Base-by-base conservation (phyloP, 2,797 vertebrate genomes). In the Trematomus bernacchii region DNA sequence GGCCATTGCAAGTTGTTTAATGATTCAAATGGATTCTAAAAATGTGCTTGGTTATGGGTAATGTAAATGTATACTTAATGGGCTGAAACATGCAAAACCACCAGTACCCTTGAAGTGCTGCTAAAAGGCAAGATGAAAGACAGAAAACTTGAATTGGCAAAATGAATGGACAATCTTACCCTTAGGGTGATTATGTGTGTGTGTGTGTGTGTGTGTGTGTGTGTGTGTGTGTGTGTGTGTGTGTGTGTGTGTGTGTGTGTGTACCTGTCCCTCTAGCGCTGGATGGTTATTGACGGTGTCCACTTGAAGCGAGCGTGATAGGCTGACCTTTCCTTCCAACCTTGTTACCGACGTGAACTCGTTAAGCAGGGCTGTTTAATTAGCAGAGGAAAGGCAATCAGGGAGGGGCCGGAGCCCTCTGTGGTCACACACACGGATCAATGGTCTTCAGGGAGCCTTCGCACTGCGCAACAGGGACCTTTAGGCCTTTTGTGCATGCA, bases 321-420 rank as follows among this genome's bases (percentile, higher is more conserved):
- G 73, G 71, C 40, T 92, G 90, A 93, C 92, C 92, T 93, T 94
- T 93, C 77, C 78, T 14, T 80, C 82, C 83, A 76, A 84, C 87
- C 91, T 92, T 76, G 89, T 92, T 92, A 91, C 79, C 83, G 67
- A 69, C 16, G 68, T 30, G 73, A 85, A 79, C 86, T 90, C 87
- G 80, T 93, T 92, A 92, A 88, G 77, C 73, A 47, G 59, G 79
- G 69, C 87, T 89, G 90, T 92, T 93, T 93, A 92, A 93, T 93
- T 94, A 93, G 90, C 86, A 66, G 83, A 9, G 43, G 80, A 74
- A 73, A 76, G 79, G 79, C 85, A 88, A 91, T 88, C 83, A 85
- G 86, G 86, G 83, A 86, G 80, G 83, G 89, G 86, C 27, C 46
- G 3, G 66, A 66, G 85, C 77, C 66, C 82, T 86, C 82, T 37